Base-by-base conservation (phyloP, 2,888 invertebrate species). In the Xestia sexstrigata region DNA sequence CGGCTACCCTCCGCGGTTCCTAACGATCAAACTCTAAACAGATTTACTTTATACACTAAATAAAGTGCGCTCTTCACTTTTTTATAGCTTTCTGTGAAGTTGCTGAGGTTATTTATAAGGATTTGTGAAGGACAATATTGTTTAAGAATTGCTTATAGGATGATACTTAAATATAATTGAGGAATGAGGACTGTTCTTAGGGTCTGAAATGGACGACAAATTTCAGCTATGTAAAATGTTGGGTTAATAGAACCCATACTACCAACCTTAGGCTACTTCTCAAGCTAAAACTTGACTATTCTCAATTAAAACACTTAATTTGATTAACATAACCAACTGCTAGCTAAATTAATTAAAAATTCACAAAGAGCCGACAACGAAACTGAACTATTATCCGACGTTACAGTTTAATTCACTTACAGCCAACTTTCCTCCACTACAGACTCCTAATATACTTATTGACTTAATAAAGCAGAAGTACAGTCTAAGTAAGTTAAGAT, bases 401-500 rank as follows among this genome's bases (percentile, higher is more conserved):
- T 83, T 86, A 70, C 70, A 73, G 70, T 70, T 70, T 77, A 83
- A 84, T 75, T 75, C 65, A 70, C 35, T 84, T 79, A 84, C 42
- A 26, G 13, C 42, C 55, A 76, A 87, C 67, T 85, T 89, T 58
- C 70, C 68, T 70, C 52, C 67, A 87, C 75, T 84, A 83, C 71
- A 87, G 80, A 23, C 72, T 77, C 73, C 49, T 85, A 85, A 87
- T 81, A 78, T 82, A 87, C 79, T 88, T 88, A 89, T 85, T 85
- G 88, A 79, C 83, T 89, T 87, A 89, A 80, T 84, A 80, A 80
- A 87, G 83, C 77, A 76, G 73, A 79, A 85, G 89, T 78, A 82
- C 68, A 78, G 70, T 67, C 74, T 83, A 88, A 88, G 83, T 86
- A 79, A 90, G 90, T 89, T 89, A 86, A 89, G 88, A 87, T 93